phyloP scores from a whole-genome alignment of 2,113 vertebrate species.

The Limanda limanda region DNA sequence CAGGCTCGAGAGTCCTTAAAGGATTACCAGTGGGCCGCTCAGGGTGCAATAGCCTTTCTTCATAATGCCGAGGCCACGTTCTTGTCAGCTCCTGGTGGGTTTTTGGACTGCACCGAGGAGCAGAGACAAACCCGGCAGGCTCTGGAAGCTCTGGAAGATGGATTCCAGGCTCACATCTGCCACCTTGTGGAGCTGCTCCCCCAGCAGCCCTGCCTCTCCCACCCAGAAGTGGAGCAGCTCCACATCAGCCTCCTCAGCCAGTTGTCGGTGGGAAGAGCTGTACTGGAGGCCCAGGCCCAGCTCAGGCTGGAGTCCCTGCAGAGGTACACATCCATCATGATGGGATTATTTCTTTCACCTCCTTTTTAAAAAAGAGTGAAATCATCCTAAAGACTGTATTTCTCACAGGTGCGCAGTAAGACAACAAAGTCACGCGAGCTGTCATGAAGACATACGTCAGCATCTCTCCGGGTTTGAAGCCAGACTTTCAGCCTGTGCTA shows the following conservation, averaged over 20 bases:
- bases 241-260: conserved; percentile 82
- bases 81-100: conserved; percentile 64
- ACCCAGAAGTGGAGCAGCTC: conserved; percentile 68
- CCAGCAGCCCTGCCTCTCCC: conserved; percentile 72
- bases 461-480: conserved; percentile 80
- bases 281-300: conserved; percentile 78
- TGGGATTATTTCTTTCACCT: neutral
- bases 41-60: conserved; percentile 73
- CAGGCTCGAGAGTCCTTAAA: conserved; percentile 80
- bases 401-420: conserved; percentile 82
- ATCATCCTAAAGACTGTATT: neutral
- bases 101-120: conserved; percentile 71
- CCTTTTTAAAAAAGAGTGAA: too few relatives aligned
- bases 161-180: conserved; percentile 77
- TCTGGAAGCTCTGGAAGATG: conserved; percentile 70
- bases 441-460: conserved; percentile 78
- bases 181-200: conserved; percentile 79
- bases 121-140: conserved; percentile 61
- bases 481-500: conserved; percentile 75
- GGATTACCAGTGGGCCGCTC: conserved; percentile 78
- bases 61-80: conserved; percentile 78
- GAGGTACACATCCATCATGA: conserved; percentile 53
- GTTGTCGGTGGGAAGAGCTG: conserved; percentile 75
- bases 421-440: conserved; percentile 75
- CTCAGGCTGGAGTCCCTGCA: conserved; percentile 74